Evolutionary conservation across 1,140 invertebrate genomes (phyloP), one percentile per base, ranked within the genome.

Genomic region (Diabrotica undecimpunctata): DNA sequence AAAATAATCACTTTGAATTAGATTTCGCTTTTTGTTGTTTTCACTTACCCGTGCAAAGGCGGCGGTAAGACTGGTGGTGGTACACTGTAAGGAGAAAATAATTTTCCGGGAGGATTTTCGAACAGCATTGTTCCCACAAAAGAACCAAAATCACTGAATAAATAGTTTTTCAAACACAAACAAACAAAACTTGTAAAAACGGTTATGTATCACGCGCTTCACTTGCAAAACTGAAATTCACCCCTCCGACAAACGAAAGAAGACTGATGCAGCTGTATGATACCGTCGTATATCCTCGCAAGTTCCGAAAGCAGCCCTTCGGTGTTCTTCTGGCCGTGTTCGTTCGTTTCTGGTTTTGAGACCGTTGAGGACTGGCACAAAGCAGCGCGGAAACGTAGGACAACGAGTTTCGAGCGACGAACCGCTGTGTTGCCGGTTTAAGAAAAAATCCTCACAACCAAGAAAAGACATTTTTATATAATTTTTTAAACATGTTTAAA

Each of bases 31-130:
- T 37, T 51, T 13, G 53, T 61, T 50, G 53, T 61, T 50, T n/a
- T 12, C 39, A 69, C 72, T 69, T 70, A 72, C 72, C 71, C 55
- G 50, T 71, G 64, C 25, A 68, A 50, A 37, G 69, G 55, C 35
- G 71, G 69, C 55, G 70, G 70, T 14, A 75, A 50, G 36, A 75
- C 66, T 36, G 73, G 72, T 39, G 73, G 73, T 14, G 73, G 73
- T 41, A 75, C 69, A n/a, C 64, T 66, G 62, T 75, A 75, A 39
- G 73, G 65, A 12, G 67, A 55, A 59, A 72, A 69, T 54, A 73
- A 60, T 61, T 73, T 67, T 14, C 65, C 66, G 11, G 70, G 54
- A 11, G 68, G 54, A 61, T 68, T 73, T 54, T 75, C 73, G 63
- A 73, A 75, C 55, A 75, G 51, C 73, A 75, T 75, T 51, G 39